These are phyloP conservation scores for Xyrichtys novacula DNA, from an alignment of 2,797 vertebrate genomes.

Conservation along the genomic window DNA sequence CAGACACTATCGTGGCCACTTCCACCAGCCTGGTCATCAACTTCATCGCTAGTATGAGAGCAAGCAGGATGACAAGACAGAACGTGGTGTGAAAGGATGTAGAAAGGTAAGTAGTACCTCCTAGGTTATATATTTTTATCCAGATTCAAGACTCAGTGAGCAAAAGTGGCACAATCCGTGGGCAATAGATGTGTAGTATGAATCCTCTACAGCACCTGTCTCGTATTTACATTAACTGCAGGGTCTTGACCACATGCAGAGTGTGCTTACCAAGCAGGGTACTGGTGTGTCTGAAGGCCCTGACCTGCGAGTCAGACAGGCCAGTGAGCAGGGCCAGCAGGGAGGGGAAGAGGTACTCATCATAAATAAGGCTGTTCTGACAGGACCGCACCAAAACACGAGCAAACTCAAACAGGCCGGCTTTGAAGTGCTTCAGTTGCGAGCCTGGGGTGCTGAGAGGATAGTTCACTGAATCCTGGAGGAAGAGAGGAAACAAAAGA, in stretches of 20 bases:
- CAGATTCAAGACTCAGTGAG: too few species aligned
- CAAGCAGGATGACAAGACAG: conserved; percentile 7
- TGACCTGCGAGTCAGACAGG: conserved; percentile 93
- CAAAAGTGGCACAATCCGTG: too few species aligned
- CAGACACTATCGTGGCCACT: conserved; percentile 81
- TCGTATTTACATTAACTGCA: too few species aligned
- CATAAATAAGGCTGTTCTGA: conserved; percentile 85
- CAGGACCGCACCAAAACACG: conserved; percentile 82
- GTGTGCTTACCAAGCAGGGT: conserved; percentile 88
- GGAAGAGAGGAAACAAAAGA: conserved; percentile 15
- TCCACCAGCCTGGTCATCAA: conserved; percentile 89
- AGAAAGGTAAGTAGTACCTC: neutral
- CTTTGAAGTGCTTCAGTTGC: conserved; percentile 85
- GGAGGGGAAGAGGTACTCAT: conserved; percentile 87
- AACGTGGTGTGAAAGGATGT: neutral
- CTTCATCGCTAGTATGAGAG: conserved; percentile 85
- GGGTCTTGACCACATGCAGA: too few species aligned
- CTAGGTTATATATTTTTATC: too few species aligned
- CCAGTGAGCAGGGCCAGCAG: conserved; percentile 89
- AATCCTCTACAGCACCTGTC: neutral
- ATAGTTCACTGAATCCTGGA: conserved; percentile 87
- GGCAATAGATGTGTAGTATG: too few species aligned
- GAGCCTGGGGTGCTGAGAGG: conserved; percentile 82
- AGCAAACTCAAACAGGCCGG: conserved; percentile 86
- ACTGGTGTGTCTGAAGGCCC: conserved; percentile 95